Percentiles rank a stretch among this genome's conserved stretches.
phyloP scores from a whole-genome alignment of 1,140 invertebrate species.

The Piezodorus guildinii region DNA sequence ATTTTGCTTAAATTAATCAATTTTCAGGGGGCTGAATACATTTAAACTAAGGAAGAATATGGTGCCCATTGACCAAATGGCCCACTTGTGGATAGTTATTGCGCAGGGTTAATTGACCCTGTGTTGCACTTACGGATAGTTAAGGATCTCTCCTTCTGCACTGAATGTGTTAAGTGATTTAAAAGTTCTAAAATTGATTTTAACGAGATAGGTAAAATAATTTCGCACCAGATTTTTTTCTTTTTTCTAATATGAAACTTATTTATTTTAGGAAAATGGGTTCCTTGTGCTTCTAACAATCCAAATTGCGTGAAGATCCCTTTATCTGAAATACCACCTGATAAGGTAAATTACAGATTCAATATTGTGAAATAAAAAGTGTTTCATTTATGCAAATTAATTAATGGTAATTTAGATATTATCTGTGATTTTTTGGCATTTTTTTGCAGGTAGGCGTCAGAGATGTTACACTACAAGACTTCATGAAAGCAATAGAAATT shows the following conservation, averaged over 20 bases:
- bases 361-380: background rate
- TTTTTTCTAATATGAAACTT: background rate
- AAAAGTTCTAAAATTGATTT: no score
- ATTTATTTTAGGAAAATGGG: conserved; percentile 2
- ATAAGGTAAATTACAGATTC: conserved; percentile 1
- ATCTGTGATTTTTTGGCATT: background rate
- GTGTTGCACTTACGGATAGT: no score
- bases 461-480: background rate
- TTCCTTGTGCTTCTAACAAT: background rate
- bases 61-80: no score
- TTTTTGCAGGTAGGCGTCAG: background rate
- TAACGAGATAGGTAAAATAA: no score
- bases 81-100: no score
- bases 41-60: no score
- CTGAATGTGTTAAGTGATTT: no score
- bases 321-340: background rate
- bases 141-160: no score
- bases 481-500: background rate
- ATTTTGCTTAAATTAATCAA: no score
- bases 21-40: no score
- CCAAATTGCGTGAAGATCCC: background rate
- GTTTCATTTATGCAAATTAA: background rate
- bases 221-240: no score
- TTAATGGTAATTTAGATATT: background rate
- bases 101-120: no score